Conservation (phyloP, 1,140 invertebrate genomes). For the Onthophagus taurus region DNA sequence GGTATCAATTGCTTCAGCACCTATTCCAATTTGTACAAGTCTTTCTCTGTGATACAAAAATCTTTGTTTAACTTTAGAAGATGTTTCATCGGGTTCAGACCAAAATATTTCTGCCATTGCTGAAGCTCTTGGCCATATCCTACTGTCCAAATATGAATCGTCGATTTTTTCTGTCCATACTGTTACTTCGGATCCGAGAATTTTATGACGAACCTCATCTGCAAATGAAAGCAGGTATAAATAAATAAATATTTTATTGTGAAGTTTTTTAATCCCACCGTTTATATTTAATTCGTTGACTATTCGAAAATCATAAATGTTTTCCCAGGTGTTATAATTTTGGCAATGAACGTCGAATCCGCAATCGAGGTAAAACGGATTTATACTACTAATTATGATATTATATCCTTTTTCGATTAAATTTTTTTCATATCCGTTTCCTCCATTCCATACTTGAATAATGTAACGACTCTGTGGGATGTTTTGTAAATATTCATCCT, state of each 20-base stretch:
- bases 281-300: constrained; percentile 75
- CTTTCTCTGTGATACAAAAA: constrained; percentile 63
- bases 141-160: constrained; percentile 50
- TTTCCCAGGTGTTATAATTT: constrained; percentile 72
- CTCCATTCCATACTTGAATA: constrained; percentile 73
- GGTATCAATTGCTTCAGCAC: constrained; percentile 62
- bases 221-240: constrained; percentile 50
- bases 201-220: constrained; percentile 25
- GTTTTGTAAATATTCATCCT: constrained; percentile 53
- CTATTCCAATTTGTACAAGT: constrained; percentile 54
- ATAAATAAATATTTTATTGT: too few species aligned
- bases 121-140: constrained; percentile 69
- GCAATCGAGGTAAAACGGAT: constrained; percentile 76
- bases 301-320: constrained; percentile 82
- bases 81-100: constrained; percentile 52
- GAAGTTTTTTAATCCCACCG: too few species aligned
- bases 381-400: constrained; percentile 75
- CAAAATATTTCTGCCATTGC: constrained; percentile 74
- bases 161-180: constrained; percentile 76
- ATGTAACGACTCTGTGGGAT: constrained; percentile 63
- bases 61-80: constrained; percentile 55
- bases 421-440: constrained; percentile 47
- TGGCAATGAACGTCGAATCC: constrained; percentile 57
- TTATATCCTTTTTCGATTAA: constrained; percentile 59
- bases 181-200: constrained; percentile 62